A percentile compares a stretch with the other conserved stretches of the same genome.
These are phyloP conservation scores for Sarcophaga subvicina DNA, from an alignment of 2,888 invertebrate species.

Conservation along the genomic window DNA sequence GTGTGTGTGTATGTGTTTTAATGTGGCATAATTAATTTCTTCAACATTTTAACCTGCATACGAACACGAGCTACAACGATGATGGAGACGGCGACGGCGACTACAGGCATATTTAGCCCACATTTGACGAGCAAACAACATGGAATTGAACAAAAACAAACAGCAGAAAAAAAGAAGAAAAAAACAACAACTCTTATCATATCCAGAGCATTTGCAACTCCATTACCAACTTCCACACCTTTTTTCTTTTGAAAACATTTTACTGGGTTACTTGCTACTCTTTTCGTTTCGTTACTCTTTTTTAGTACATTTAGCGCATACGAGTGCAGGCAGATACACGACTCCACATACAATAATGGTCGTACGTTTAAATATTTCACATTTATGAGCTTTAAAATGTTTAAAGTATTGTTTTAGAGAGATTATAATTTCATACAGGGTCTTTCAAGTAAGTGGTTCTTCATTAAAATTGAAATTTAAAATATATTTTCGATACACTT, in stretches of 20 bases:
- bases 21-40: slow-evolving; percentile 55
- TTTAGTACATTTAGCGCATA: background rate
- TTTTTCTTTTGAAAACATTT: slow-evolving; percentile 23
- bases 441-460: no score
- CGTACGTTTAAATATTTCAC: no score
- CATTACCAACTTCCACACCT: background rate
- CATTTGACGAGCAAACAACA: slow-evolving; percentile 32
- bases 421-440: no score
- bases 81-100: background rate
- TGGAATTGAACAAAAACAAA: no score
- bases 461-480: no score
- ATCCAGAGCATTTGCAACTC: slow-evolving; percentile 49
- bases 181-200: slow-evolving; percentile 32
- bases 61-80: background rate
- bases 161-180: no score
- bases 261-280: slow-evolving; percentile 48
- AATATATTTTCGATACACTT: no score
- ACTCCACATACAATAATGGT: no score
- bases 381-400: no score
- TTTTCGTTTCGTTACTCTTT: background rate
- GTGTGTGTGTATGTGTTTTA: background rate
- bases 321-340: background rate
- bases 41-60: slow-evolving; percentile 40
- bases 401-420: no score
- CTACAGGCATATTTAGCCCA: slow-evolving; percentile 55